phyloP scores from a whole-genome alignment of 2,888 invertebrate genomes.

The Bibio marci region DNA sequence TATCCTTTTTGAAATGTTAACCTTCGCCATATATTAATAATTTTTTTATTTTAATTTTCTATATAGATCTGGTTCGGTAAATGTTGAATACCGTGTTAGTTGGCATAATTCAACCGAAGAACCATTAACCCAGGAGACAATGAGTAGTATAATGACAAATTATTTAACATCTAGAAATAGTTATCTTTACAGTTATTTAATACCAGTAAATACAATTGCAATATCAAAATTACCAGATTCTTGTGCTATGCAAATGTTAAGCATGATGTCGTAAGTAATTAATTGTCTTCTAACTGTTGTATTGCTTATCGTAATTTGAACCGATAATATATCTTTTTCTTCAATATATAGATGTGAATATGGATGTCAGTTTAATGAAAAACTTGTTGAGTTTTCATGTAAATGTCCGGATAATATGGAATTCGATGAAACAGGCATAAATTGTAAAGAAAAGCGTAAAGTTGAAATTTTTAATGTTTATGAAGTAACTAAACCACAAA shows the following conservation, averaged over 20 bases:
- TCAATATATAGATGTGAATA: slow-evolving; percentile 38
- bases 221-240: slow-evolving; percentile 34
- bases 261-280: slow-evolving; percentile 18
- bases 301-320: too few species aligned
- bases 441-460: slow-evolving; percentile 18
- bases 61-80: slow-evolving; percentile 42
- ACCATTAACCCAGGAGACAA: slow-evolving; percentile 31
- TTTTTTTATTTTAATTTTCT: not conserved
- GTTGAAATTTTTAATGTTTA: slow-evolving; percentile 11
- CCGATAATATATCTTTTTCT: too few species aligned
- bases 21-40: too few species aligned
- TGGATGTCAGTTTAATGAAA: slow-evolving; percentile 47
- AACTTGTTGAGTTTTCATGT: slow-evolving; percentile 43
- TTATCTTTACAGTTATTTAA: slow-evolving; percentile 38
- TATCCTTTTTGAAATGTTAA: too few species aligned
- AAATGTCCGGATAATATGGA: slow-evolving; percentile 39
- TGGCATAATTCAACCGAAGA: slow-evolving; percentile 37
- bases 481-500: slow-evolving; percentile 21
- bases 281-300: too few species aligned
- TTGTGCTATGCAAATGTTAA: slow-evolving; percentile 47
- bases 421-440: slow-evolving; percentile 23
- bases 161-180: slow-evolving; percentile 37
- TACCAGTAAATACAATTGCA: slow-evolving; percentile 16
- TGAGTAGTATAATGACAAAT: slow-evolving; percentile 32
- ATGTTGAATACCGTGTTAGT: slow-evolving; percentile 45